These are phyloP conservation scores for Nezara viridula DNA, from an alignment of 2,888 invertebrate genomes.

Conservation along the genomic window DNA sequence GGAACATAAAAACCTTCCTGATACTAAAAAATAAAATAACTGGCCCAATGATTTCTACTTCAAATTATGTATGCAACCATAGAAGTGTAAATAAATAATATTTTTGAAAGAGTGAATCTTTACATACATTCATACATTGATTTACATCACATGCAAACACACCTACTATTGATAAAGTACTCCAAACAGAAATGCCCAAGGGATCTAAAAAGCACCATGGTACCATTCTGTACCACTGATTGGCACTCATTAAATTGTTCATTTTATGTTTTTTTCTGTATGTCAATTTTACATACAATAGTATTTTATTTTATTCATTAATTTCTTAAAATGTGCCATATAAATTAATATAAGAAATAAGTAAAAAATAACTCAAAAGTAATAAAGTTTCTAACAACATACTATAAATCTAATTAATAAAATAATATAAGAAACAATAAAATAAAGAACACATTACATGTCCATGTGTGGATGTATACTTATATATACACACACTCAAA, in stretches of 20 bases:
- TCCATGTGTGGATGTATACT: too few species aligned
- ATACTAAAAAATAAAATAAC: background rate
- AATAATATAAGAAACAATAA: background rate
- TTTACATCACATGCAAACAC: background rate
- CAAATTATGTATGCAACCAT: background rate
- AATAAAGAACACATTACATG: background rate
- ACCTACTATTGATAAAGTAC: background rate
- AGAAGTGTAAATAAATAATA: background rate
- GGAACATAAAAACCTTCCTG: background rate
- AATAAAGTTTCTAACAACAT: background rate
- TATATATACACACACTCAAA: background rate
- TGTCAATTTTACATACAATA: background rate
- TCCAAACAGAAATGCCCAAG: background rate
- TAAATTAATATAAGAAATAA: background rate
- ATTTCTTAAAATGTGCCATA: background rate
- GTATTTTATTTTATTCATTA: background rate
- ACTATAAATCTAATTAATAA: background rate
- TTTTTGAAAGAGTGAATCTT: background rate
- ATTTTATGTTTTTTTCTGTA: background rate
- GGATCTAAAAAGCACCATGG: slow-evolving; percentile 19
- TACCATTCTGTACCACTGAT: background rate
- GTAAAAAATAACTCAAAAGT: background rate
- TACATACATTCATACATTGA: background rate
- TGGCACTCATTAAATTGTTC: background rate
- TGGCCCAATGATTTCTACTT: background rate